Conservation (phyloP, 2,797 vertebrate species). For the Cheirogaleus major region DNA sequence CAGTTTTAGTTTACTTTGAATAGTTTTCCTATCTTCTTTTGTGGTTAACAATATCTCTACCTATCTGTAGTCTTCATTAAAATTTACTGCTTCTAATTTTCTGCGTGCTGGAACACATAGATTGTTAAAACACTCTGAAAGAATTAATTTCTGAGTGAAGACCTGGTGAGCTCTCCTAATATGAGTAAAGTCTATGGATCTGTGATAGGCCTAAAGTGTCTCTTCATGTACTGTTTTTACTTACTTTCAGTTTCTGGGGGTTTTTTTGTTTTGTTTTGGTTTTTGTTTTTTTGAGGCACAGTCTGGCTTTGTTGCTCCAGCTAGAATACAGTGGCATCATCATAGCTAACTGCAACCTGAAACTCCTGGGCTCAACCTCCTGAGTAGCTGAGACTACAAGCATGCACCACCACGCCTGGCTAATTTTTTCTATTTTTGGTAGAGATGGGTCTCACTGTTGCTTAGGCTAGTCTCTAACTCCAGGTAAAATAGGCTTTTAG, state of each 20-base stretch:
- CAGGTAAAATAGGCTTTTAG: constrained; percentile 16
- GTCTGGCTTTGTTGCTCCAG: neutral
- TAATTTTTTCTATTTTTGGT: neutral
- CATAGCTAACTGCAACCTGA: no score
- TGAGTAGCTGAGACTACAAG: neutral
- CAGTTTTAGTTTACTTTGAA: constrained; percentile 40
- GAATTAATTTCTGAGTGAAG: constrained; percentile 17
- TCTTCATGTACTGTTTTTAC: neutral
- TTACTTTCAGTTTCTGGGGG: neutral
- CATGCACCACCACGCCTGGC: neutral
- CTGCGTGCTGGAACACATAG: neutral
- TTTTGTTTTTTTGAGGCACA: neutral
- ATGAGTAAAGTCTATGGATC: neutral
- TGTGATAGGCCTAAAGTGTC: neutral
- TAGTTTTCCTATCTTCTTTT: constrained; percentile 34
- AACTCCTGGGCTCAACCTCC: neutral
- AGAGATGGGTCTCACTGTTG: neutral
- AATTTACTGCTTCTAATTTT: constrained; percentile 26
- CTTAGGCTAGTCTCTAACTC: neutral
- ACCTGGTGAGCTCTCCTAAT: neutral
- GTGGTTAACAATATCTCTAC: neutral
- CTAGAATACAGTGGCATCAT: no score
- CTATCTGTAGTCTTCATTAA: neutral
- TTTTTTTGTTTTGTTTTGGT: no score
- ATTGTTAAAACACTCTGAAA: constrained; percentile 37